Evolutionary conservation across 2,113 vertebrate species (phyloP).

Genomic region (Hippocampus comes): DNA sequence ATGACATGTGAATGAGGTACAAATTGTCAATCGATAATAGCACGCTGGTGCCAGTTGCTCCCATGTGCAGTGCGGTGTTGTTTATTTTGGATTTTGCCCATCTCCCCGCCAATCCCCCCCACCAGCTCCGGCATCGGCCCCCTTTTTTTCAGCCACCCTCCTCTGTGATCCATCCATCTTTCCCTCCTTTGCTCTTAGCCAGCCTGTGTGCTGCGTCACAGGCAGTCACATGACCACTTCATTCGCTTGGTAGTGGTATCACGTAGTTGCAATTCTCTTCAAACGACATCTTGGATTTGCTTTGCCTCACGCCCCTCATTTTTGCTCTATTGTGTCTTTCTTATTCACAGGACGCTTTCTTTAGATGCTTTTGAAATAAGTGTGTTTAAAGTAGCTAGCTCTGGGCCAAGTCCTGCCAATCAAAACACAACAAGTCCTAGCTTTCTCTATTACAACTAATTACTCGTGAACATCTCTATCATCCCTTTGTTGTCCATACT

Average conservation of each 20-base stretch:
- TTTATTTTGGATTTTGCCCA: constrained; percentile 18
- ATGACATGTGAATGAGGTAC: constrained; percentile 35
- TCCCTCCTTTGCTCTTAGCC: constrained; percentile 51
- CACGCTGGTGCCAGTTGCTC: constrained; percentile 7
- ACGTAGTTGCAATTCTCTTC: constrained; percentile 32
- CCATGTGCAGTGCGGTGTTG: neutral
- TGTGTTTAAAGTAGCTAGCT: neutral
- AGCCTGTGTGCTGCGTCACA: constrained; percentile 56
- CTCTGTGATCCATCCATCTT: constrained; percentile 43
- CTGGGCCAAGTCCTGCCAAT: neutral
- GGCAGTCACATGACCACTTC: constrained; percentile 57
- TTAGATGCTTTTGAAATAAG: neutral
- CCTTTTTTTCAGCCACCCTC: constrained; percentile 31
- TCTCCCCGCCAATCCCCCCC: neutral
- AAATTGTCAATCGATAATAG: constrained; percentile 22
- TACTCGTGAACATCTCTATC: constrained; percentile 11
- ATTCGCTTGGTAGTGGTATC: constrained; percentile 43
- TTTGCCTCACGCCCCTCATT: constrained; percentile 1
- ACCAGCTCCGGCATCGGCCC: constrained; percentile 28
- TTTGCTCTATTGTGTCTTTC: neutral
- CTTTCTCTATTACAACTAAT: constrained; percentile 25
- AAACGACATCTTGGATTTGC: constrained; percentile 19
- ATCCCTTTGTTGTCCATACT: neutral
- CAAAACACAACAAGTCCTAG: constrained; percentile 11
- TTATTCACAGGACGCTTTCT: constrained; percentile 11